These are phyloP conservation scores for Porites divaricata DNA, from an alignment of 92 coral and sea anemone genomes.

Conservation along the genomic window DNA sequence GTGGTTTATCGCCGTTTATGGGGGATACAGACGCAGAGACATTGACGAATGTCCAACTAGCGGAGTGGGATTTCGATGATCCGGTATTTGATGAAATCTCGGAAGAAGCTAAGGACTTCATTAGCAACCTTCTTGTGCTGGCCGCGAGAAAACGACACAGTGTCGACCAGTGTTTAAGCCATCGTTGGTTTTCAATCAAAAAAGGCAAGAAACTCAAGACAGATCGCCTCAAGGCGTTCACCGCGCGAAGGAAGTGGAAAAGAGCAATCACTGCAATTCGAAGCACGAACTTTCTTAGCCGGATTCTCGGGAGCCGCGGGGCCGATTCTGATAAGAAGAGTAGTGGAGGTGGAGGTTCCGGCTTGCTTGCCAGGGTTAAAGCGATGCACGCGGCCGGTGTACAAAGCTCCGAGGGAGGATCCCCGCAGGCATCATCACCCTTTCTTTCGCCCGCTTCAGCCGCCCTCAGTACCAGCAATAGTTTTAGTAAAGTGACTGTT, in stretches of 20 bases:
- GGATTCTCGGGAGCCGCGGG: constrained; percentile 88
- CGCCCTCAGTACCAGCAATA: constrained; percentile 49
- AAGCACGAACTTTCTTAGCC: constrained; percentile 96
- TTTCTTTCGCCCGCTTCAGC: constrained; percentile 90
- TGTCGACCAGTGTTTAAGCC: constrained; percentile 74
- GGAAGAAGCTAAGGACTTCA: constrained; percentile 88
- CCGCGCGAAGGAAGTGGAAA: constrained; percentile 97
- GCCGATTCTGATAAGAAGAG: constrained; percentile 62
- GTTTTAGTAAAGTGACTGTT: constrained; percentile 16
- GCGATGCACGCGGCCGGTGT: constrained; percentile 98
- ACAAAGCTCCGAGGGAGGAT: constrained; percentile 79
- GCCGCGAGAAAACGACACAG: constrained; percentile 74
- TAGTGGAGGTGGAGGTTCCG: constrained; percentile 71
- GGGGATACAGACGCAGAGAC: constrained; percentile 99
- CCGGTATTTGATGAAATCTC: constrained; percentile 94
- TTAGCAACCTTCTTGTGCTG: constrained; percentile 78
- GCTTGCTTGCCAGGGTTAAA: constrained; percentile 90
- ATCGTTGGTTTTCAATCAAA: constrained; percentile 83
- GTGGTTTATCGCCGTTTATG: constrained; percentile 97
- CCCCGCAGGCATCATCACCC: constrained; percentile 76
- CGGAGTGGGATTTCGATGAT: constrained; percentile 99
- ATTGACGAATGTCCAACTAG: constrained; percentile 85
- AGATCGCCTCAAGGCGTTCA: constrained; percentile 95
- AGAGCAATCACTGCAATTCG: constrained; percentile 98
- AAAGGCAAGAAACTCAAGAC: constrained; percentile 89